Evolutionary conservation across 2,888 invertebrate species (phyloP), one percentile per base, ranked within the genome.

Genomic region (Drepana falcataria): DNA sequence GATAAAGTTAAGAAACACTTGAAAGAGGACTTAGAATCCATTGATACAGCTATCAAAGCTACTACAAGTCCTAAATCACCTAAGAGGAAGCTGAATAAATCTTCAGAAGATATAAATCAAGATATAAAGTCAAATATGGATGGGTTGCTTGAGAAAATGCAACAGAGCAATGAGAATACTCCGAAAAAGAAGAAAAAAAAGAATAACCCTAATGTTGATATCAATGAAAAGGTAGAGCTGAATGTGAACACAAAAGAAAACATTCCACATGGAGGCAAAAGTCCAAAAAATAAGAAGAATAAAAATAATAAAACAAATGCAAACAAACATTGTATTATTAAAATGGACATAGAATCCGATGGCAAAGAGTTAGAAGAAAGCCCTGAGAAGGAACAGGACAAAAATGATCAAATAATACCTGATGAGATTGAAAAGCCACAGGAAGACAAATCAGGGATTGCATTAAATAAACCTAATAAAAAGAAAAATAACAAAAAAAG

Each of bases 1-100:
- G 83, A 88, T 7, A 90, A 89, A 68, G 89, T 85, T 1, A 91
- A 87, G 62, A 91, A 91, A 61, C 85, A 86, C 53, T 65, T 91
- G 5, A 76, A 82, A 66, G 74, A 78, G 0, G 79, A 88, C 4
- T 67, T 91, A 59, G 84, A 85, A 44, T 71, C 61, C 2, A 64
- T 71, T 34, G 57, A 48, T 34, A 59, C 54, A 9, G 35, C 48
- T 21, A 61, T 60, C 40, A 61, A 59, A 53, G 75, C 60, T 53
- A 4, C 34, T 53, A 52, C 56, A 53, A 66, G 33, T 53, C 58
- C 54, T 21, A 66, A 63, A 63, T 60, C 64, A 35, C 58, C 63
- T 53, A 62, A 57, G 55, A 64, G 54, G 48, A 67, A 65, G 56
- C 55, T 52, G 34, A 56, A 59, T 40, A 63, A 55, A 21, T 65